phyloP scores from a whole-genome alignment of 2,888 invertebrate species.

The Synanthedon myopaeformis region DNA sequence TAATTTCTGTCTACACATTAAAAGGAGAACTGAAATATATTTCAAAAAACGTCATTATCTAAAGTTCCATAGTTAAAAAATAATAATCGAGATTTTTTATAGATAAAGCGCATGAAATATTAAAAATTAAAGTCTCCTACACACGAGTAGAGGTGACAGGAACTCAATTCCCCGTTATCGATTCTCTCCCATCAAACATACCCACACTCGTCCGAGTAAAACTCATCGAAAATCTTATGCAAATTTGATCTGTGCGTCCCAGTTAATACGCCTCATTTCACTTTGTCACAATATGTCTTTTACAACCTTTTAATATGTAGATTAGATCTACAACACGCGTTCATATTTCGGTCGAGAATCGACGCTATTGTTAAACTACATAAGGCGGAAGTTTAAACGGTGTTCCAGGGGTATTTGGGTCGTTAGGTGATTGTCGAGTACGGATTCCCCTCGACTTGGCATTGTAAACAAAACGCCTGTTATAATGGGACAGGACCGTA shows the following conservation, averaged over 20 bases:
- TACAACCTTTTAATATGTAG: constrained; percentile 7
- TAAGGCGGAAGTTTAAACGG: constrained; percentile 22
- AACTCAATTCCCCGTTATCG: constrained; percentile 45
- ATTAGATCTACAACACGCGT: background rate
- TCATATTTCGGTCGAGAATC: constrained; percentile 11
- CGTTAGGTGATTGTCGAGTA: constrained; percentile 15
- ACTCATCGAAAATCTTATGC: constrained; percentile 3
- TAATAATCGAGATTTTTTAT: too few species aligned
- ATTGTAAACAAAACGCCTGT: constrained; percentile 68
- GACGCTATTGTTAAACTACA: constrained; percentile 10
- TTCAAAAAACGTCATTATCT: too few species aligned
- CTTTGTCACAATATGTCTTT: constrained; percentile 9
- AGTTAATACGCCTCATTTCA: constrained; percentile 14
- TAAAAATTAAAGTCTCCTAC: constrained; percentile 20
- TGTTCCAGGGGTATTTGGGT: constrained; percentile 10
- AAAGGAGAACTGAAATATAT: too few species aligned
- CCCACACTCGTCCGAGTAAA: constrained; percentile 5
- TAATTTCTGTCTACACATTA: too few species aligned
- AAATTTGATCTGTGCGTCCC: constrained; percentile 12
- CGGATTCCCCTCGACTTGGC: constrained; percentile 53
- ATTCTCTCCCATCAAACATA: constrained; percentile 20
- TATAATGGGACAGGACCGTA: constrained; percentile 47
- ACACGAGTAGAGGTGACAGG: constrained; percentile 29
- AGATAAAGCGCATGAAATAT: background rate
- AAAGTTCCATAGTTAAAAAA: too few species aligned